Evolutionary conservation across 2,888 invertebrate species (phyloP).

Genomic region (Erpobdella octoculata): DNA sequence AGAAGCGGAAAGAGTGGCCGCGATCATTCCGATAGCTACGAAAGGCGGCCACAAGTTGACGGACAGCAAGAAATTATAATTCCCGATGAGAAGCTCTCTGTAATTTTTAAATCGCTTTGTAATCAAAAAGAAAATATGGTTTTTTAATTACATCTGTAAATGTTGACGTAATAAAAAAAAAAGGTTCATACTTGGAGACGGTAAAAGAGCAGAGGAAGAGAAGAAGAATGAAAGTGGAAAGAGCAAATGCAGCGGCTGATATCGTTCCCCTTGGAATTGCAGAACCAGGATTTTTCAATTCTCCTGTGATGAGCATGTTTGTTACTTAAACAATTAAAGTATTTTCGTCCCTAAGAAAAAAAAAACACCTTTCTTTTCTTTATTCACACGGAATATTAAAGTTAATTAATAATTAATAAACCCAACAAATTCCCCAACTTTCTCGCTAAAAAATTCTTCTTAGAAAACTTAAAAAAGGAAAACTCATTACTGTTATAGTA

Average conservation of each 20-base stretch:
- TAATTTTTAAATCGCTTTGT: too few relatives aligned
- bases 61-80: conserved; percentile 78
- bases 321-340: too few relatives aligned
- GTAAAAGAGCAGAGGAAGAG: conserved; percentile 51
- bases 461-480: too few relatives aligned
- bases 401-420: too few relatives aligned
- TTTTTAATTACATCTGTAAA: not conserved
- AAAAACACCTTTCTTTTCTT: too few relatives aligned
- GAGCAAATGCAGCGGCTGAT: conserved; percentile 73
- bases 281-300: conserved; percentile 79
- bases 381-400: too few relatives aligned
- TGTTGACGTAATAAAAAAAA: not conserved
- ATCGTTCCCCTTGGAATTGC: conserved; percentile 91
- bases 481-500: too few relatives aligned
- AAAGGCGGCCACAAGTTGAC: conserved; percentile 56
- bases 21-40: conserved; percentile 57
- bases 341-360: too few relatives aligned
- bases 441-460: too few relatives aligned
- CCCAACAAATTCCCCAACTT: too few relatives aligned
- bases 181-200: conserved; percentile 6
- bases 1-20: conserved; percentile 90
- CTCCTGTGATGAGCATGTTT: too few relatives aligned
- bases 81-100: conserved; percentile 64
- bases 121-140: not conserved
- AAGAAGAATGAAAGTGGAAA: conserved; percentile 70